Conservation (phyloP, 37 sponge, comb jelly and placozoan species). For the Agelas oroides region DNA sequence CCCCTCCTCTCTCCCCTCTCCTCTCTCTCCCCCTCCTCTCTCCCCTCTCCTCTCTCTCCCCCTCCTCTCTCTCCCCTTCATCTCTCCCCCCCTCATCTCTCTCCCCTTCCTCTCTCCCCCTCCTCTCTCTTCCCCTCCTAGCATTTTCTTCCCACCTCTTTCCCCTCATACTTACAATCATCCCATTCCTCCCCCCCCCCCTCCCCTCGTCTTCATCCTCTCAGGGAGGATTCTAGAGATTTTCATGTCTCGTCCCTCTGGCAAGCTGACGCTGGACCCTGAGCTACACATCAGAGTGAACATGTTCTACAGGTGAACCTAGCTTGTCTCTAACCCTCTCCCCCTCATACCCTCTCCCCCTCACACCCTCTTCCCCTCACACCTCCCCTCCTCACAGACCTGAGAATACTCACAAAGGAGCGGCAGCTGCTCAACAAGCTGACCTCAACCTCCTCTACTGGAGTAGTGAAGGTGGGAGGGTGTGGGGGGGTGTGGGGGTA, state of each 20-base stretch:
- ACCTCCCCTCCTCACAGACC: constrained; percentile 39
- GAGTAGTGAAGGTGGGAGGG: constrained; percentile 57
- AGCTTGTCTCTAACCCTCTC: too few relatives aligned
- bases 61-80: neutral
- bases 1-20: neutral
- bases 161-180: too few relatives aligned
- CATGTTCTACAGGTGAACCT: constrained; percentile 71
- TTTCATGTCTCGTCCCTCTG: constrained; percentile 1
- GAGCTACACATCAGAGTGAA: constrained; percentile 36
- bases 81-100: neutral
- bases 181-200: too few relatives aligned
- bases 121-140: neutral
- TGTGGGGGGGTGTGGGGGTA: neutral
- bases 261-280: constrained; percentile 10
- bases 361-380: too few relatives aligned
- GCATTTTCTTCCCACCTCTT: neutral
- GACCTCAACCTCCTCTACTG: constrained; percentile 89
- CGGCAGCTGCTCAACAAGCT: constrained; percentile 31
- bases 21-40: neutral
- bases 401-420: constrained; percentile 75
- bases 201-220: neutral
- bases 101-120: neutral
- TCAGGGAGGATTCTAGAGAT: constrained; percentile 60
- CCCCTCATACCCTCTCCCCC: too few relatives aligned
- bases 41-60: neutral